Evolutionary conservation across 2,888 invertebrate genomes (phyloP), one percentile per base, ranked within the genome.

Genomic region (Noctua pronuba): DNA sequence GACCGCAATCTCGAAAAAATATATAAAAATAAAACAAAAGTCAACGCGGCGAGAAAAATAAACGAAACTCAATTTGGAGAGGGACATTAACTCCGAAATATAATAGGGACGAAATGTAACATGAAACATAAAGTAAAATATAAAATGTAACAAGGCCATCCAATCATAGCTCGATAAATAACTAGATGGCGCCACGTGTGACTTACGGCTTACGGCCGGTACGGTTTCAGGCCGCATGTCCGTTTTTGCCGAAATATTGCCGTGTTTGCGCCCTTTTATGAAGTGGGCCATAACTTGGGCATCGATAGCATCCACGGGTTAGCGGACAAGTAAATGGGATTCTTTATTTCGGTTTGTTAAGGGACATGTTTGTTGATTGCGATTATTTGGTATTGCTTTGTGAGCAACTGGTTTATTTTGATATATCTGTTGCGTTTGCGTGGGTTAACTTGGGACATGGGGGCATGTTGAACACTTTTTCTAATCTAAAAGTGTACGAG

Each of bases 81-180:
- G 73, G 85, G 52, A 84, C 82, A 86, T 82, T 88, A 80, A 88
- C 84, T 86, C 80, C 31, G 80, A 67, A 84, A 81, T 77, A 81
- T 83, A 86, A 86, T 85, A 81, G 67, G 74, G 62, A 75, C 76
- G 86, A 84, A 84, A 88, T 86, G 68, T 79, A 79, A 86, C 74
- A 75, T 76, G 79, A 83, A 86, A 87, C 86, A 86, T 88, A 88
- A 88, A 85, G 88, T 88, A 87, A 89, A 89, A 89, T 88, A 86
- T 90, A 81, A 86, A 81, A 82, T 73, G 80, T 88, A 80, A 84
- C 84, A 88, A 80, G 84, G 79, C 85, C 84, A 89, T 86, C 89
- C 91, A 91, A 92, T 92, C 91, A 91, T 91, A 89, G 78, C 81
- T 84, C 87, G 83, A 90, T 91, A 91, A 91, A 92, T 89, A 91